Percentiles rank a stretch among this genome's conserved stretches.
phyloP scores from a whole-genome alignment of 2,113 vertebrate species.

The Alces alces region DNA sequence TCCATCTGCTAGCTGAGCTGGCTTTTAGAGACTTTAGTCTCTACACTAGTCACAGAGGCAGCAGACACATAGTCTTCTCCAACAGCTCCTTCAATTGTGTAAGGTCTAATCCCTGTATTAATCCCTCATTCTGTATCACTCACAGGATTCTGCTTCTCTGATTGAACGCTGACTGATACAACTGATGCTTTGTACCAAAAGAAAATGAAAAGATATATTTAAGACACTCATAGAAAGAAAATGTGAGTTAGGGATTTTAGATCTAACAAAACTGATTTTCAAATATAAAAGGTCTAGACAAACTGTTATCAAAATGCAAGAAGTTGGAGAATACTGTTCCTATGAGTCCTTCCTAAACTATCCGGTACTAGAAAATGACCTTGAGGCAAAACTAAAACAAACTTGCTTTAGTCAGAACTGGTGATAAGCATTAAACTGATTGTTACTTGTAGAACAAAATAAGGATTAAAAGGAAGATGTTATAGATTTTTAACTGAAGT shows the following conservation, averaged over 20 bases:
- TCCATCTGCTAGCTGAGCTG: background rate
- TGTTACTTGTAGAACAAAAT: background rate
- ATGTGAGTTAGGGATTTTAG: background rate
- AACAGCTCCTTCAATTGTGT: background rate
- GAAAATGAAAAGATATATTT: background rate
- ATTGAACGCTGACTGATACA: background rate
- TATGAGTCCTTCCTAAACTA: background rate
- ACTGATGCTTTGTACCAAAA: background rate
- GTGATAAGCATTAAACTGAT: background rate
- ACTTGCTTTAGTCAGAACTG: background rate
- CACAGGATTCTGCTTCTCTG: background rate
- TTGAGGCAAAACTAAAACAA: background rate
- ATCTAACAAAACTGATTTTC: background rate
- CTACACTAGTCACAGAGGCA: background rate
- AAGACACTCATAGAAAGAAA: background rate
- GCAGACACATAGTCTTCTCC: background rate
- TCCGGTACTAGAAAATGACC: background rate
- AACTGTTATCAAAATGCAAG: background rate
- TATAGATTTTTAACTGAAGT: background rate
- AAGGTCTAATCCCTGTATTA: background rate
- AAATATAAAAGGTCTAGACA: background rate
- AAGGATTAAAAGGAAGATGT: background rate
- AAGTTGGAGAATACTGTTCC: background rate
- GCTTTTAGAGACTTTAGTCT: background rate
- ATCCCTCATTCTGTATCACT: background rate